phyloP scores from a whole-genome alignment of 2,113 vertebrate genomes.

The Amphiprion ocellaris region DNA sequence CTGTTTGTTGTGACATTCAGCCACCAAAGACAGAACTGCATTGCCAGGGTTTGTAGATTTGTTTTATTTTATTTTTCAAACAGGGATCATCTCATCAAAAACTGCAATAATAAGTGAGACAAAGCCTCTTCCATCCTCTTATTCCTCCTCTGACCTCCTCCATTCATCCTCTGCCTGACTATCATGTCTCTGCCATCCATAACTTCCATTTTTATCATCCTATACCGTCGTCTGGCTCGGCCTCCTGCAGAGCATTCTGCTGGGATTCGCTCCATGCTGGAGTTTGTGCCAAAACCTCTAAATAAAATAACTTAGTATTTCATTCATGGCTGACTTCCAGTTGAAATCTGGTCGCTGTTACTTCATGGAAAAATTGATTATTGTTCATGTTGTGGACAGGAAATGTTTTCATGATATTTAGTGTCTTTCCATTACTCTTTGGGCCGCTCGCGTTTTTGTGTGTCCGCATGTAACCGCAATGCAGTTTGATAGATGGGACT shows the following conservation, averaged over 20 bases:
- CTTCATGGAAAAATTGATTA: constrained; percentile 7
- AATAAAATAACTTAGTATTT: constrained; percentile 22
- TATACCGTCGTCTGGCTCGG: not conserved
- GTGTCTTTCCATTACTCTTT: constrained; percentile 22
- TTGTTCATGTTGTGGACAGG: constrained; percentile 16
- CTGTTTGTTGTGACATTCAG: too few species aligned
- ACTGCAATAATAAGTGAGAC: too few species aligned
- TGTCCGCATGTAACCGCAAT: constrained; percentile 23
- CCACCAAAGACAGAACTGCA: too few species aligned
- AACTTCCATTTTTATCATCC: not conserved
- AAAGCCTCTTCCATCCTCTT: too few species aligned
- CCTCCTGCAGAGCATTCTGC: too few species aligned
- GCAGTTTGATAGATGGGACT: constrained; percentile 41
- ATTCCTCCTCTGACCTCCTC: too few species aligned
- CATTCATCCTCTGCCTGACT: not conserved
- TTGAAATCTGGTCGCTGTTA: not conserved
- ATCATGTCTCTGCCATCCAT: not conserved
- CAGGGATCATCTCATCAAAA: too few species aligned
- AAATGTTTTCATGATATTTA: constrained; percentile 22
- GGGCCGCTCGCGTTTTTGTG: not conserved
- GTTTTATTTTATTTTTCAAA: too few species aligned
- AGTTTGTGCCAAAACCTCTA: constrained; percentile 5
- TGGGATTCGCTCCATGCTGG: not conserved
- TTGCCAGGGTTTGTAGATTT: too few species aligned
- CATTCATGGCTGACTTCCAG: not conserved